A percentile compares a stretch with the other conserved stretches of the same genome.
Conservation (phyloP, 2,888 invertebrate species). For the Clitarchus hookeri region DNA sequence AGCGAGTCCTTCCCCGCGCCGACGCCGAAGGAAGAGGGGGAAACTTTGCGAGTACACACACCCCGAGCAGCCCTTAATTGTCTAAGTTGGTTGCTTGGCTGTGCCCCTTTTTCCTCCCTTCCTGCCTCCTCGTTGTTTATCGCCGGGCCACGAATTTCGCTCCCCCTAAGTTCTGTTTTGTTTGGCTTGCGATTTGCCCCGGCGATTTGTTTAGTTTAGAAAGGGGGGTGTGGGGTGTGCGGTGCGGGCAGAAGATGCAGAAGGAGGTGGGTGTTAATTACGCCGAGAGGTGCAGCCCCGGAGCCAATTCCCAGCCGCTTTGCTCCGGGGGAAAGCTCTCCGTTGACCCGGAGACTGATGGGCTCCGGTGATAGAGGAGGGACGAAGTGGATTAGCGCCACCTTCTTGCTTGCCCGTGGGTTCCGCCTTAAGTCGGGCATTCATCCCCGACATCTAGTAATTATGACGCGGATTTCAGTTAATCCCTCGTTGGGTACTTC, state of each 20-base stretch:
- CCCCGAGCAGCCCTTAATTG: not conserved
- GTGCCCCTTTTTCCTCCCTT: not conserved
- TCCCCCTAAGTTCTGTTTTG: not conserved
- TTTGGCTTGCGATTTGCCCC: not conserved
- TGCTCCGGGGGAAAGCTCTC: not conserved
- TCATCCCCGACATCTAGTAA: not conserved
- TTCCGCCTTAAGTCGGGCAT: not conserved
- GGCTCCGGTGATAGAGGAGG: not conserved
- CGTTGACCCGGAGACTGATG: not conserved
- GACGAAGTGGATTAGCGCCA: not conserved
- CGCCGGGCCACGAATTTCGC: not conserved
- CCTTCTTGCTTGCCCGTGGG: not conserved
- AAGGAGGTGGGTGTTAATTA: constrained; percentile 10
- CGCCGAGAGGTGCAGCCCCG: not conserved
- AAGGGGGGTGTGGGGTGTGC: not conserved
- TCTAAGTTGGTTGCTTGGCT: not conserved
- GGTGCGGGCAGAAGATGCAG: no score
- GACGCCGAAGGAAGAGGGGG: not conserved
- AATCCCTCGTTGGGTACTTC: no score
- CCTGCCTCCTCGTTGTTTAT: not conserved
- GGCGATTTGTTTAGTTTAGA: constrained; percentile 9
- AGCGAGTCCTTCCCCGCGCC: not conserved
- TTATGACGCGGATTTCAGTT: no score
- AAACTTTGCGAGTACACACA: not conserved
- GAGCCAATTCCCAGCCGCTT: constrained; percentile 1